A percentile compares a stretch with the other conserved stretches of the same genome.
phyloP scores from a whole-genome alignment of 1,140 invertebrate species.

The Phymastichus coffea region DNA sequence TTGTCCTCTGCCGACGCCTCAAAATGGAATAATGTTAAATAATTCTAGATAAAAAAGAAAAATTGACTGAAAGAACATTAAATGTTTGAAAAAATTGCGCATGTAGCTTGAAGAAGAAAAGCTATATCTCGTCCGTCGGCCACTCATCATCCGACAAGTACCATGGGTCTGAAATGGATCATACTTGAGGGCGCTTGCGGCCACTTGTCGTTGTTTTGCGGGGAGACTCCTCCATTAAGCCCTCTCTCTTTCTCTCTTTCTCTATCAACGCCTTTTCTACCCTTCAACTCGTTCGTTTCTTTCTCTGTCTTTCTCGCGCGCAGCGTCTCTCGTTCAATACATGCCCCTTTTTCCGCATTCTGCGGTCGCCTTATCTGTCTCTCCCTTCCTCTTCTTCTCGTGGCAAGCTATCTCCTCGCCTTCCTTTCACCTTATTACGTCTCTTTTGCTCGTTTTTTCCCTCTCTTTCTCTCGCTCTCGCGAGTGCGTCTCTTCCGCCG shows the following conservation, averaged over 20 bases:
- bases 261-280: constrained; percentile 44
- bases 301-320: constrained; percentile 25
- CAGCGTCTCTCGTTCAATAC: no score
- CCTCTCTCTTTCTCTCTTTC: constrained; percentile 24
- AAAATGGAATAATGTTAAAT: no score
- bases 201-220: no score
- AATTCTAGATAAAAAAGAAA: no score
- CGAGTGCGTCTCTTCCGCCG: constrained; percentile 53
- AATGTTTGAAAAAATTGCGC: no score
- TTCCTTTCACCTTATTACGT: constrained; percentile 32
- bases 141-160: no score
- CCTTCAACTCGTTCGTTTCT: constrained; percentile 12
- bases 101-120: no score
- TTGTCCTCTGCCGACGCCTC: no score
- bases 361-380: constrained; percentile 1
- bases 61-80: no score
- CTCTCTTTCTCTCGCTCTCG: constrained; percentile 23
- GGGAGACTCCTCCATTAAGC: neutral
- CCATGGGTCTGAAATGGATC: no score
- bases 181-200: no score
- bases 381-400: constrained; percentile 31
- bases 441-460: constrained; percentile 27
- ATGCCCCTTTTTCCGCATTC: constrained; percentile 28
- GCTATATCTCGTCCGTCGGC: no score
- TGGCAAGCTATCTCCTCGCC: constrained; percentile 35